Evolutionary conservation across 2,888 invertebrate genomes (phyloP).

Genomic region (Drosophila rellima): DNA sequence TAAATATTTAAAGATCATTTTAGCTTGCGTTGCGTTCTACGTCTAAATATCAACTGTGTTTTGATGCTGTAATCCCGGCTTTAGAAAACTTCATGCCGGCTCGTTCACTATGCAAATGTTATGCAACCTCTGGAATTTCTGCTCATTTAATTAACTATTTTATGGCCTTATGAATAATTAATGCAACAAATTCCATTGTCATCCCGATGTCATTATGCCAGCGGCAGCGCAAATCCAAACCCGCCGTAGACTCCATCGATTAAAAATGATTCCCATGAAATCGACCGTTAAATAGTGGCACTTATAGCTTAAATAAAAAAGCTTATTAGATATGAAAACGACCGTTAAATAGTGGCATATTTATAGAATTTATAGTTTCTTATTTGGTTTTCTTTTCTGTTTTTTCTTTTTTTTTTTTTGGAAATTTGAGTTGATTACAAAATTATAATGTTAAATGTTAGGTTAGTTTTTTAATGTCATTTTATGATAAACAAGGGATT

Average conservation of each 20-base stretch:
- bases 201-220: conserved; percentile 27
- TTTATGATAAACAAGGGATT: conserved; percentile 19
- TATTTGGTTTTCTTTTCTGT: conserved; percentile 18
- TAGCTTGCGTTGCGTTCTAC: conserved; percentile 18
- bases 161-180: conserved; percentile 49
- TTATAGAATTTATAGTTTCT: conserved; percentile 52
- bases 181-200: conserved; percentile 43
- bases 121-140: conserved; percentile 51
- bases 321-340: conserved; percentile 4
- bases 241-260: conserved; percentile 8
- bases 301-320: no score
- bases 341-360: conserved; percentile 40
- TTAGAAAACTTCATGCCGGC: conserved; percentile 27
- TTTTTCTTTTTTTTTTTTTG: conserved; percentile 21
- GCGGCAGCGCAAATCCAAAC: conserved; percentile 5
- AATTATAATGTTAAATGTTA: conserved; percentile 36
- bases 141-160: conserved; percentile 46
- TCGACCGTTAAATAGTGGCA: conserved; percentile 29
- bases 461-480: conserved; percentile 11
- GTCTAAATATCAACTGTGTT: conserved; percentile 37
- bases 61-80: conserved; percentile 18
- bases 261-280: no score
- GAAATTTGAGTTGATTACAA: conserved; percentile 37
- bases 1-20: conserved; percentile 42
- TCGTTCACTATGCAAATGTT: conserved; percentile 51